A percentile compares a stretch with the other conserved stretches of the same genome.
These are phyloP conservation scores for Parauchenoglanis ngamensis DNA, from an alignment of 2,797 vertebrate species.

Conservation along the genomic window DNA sequence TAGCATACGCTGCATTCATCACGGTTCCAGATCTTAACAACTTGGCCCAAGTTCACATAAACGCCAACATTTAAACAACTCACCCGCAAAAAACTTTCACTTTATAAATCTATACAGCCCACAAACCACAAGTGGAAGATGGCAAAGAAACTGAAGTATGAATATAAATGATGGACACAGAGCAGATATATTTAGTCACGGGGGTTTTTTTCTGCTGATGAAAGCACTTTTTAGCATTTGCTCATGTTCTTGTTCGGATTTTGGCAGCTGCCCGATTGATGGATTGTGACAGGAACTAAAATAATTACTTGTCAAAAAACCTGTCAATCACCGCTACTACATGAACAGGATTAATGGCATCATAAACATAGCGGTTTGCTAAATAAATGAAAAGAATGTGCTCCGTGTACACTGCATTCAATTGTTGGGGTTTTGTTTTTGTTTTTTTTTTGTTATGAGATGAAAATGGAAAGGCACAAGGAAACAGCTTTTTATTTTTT, in stretches of 20 bases:
- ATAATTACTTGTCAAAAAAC: neutral
- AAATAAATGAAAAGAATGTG: neutral
- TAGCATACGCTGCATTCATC: conserved; percentile 7
- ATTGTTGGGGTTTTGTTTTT: neutral
- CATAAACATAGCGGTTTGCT: no score
- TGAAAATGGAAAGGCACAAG: neutral
- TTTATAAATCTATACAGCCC: neutral
- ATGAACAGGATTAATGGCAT: conserved; percentile 14
- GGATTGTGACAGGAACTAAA: neutral
- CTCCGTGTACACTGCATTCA: neutral
- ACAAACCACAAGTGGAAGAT: conserved; percentile 21
- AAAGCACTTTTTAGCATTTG: conserved; percentile 54
- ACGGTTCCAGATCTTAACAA: conserved; percentile 8
- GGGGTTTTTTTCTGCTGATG: conserved; percentile 21
- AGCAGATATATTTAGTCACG: conserved; percentile 50
- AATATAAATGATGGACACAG: neutral
- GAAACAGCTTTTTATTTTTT: neutral
- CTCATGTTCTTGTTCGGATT: conserved; percentile 43
- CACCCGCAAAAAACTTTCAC: neutral
- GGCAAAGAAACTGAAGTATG: conserved; percentile 29
- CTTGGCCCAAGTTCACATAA: conserved; percentile 23
- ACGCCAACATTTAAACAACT: conserved; percentile 18
- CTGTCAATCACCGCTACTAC: neutral
- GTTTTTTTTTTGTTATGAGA: neutral
- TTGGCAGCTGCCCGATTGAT: neutral